Evolutionary conservation across 2,113 vertebrate species (phyloP).

Genomic region (Ochotona curzoniae): DNA sequence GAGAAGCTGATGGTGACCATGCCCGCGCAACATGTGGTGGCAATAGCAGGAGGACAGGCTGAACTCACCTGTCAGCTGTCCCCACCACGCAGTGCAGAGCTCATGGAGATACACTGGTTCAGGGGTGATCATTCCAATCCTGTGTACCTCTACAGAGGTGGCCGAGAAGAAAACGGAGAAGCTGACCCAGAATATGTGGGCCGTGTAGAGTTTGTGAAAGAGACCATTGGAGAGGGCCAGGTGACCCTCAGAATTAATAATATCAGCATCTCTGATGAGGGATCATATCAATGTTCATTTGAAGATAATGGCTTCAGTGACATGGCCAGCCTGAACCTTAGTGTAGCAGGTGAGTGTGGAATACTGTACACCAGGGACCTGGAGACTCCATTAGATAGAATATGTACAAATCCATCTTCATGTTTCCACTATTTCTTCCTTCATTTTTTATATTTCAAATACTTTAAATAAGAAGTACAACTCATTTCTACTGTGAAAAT

Average conservation of each 20-base stretch:
- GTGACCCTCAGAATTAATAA: conserved; percentile 52
- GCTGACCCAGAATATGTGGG: conserved; percentile 14
- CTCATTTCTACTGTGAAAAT: neutral
- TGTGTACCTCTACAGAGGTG: conserved; percentile 16
- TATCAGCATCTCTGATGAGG: conserved; percentile 48
- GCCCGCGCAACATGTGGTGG: neutral
- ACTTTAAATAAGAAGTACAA: neutral
- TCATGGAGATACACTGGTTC: conserved; percentile 30
- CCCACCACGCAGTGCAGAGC: neutral
- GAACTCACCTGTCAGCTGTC: conserved; percentile 41
- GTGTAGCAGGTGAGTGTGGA: conserved; percentile 36
- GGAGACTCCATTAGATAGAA: neutral
- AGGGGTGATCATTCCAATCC: neutral
- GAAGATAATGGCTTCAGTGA: neutral
- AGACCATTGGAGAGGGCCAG: conserved; percentile 38
- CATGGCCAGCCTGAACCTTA: conserved; percentile 24
- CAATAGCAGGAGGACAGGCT: conserved; percentile 13
- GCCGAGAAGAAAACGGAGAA: neutral
- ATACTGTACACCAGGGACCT: neutral
- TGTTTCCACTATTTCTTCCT: neutral
- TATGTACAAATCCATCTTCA: neutral
- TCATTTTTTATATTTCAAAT: neutral
- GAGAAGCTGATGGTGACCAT: neutral
- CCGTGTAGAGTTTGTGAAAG: conserved; percentile 59
- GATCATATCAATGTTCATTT: conserved; percentile 60